phyloP scores from a whole-genome alignment of 2,888 invertebrate genomes.

The Clusia tigrina region DNA sequence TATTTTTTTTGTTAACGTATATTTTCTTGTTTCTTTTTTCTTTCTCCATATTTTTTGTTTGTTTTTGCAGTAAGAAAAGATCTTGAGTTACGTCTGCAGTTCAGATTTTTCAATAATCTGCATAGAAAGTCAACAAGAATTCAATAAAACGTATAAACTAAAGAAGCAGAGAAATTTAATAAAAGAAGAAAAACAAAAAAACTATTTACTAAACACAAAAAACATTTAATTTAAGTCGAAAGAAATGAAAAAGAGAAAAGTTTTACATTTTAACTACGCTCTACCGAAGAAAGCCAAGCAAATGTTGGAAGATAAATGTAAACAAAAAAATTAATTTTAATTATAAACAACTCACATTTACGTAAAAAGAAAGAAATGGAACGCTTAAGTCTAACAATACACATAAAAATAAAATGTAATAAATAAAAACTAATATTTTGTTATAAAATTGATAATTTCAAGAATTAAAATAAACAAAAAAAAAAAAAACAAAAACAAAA shows the following conservation, averaged over 20 bases:
- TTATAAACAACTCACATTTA: slow-evolving; percentile 24
- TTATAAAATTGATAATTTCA: slow-evolving; percentile 5
- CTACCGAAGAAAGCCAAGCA: slow-evolving; percentile 36
- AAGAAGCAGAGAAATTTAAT: slow-evolving; percentile 34
- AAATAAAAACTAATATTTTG: slow-evolving; percentile 12
- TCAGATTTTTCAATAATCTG: slow-evolving; percentile 93
- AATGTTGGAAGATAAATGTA: slow-evolving; percentile 8
- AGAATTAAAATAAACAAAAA: neutral
- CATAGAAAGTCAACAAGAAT: slow-evolving; percentile 89
- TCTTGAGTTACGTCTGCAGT: slow-evolving; percentile 92
- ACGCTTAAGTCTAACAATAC: slow-evolving; percentile 40
- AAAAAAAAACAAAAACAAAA: slow-evolving; percentile 15
- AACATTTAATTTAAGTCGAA: slow-evolving; percentile 38
- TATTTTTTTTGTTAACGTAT: slow-evolving; percentile 40
- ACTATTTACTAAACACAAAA: slow-evolving; percentile 41
- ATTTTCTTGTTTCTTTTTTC: slow-evolving; percentile 41
- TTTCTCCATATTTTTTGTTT: slow-evolving; percentile 49
- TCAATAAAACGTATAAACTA: slow-evolving; percentile 69
- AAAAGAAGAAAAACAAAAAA: slow-evolving; percentile 40
- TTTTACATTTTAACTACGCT: slow-evolving; percentile 30
- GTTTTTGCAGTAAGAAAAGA: slow-evolving; percentile 87
- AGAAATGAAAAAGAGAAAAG: slow-evolving; percentile 33
- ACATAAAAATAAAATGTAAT: slow-evolving; percentile 6
- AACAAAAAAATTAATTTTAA: slow-evolving; percentile 21
- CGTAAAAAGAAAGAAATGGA: slow-evolving; percentile 21